Base-by-base conservation (phyloP, 2,113 vertebrate genomes). In the Ochotona princeps region DNA sequence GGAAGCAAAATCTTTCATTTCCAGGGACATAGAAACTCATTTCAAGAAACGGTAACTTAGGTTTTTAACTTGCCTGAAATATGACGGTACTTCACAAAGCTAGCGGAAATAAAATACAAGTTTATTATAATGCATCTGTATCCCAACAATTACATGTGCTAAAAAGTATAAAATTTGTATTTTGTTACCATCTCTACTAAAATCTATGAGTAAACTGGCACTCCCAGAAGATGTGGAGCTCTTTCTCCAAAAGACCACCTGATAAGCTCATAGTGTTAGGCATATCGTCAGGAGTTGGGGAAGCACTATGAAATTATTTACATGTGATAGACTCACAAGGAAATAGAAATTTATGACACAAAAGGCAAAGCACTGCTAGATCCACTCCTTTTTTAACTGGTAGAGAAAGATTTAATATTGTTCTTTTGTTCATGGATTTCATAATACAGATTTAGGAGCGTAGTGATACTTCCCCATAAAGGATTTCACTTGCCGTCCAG, bases 11-110 rank as follows among this genome's bases (percentile, higher is more conserved):
- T 54, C 72, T 47, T 85, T 83, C 72, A 82, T 91, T 87, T 84
- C 35, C n/a, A 73, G 28, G 18, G 25, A 83, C 88, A 49, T 25
- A 85, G n/a, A 8, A 83, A 74, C 30, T 80, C 13, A 89, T 92
- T 85, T 90, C 26, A 83, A 92, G 17, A 89, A 89, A 57, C 23
- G 11, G 12, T 23, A 51, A 94, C 30, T 80, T 79, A 28, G 5
- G 11, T 23, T 81, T 80, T 75, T 81, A 30, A 69, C 81, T 66
- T 49, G 83, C 83, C 75, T 84, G 54, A 23, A 91, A 11, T 86
- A 70, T 57, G 54, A 57, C 15, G 54, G 18, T 57, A 57, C 54
- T 57, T 57, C 54, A 57, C 4, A 57, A 57, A 57, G 54, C 15
- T 17, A 57, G 18, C 18, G 54, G 54, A 57, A 57, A 18, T 57